Conservation (phyloP, 1,140 invertebrate genomes). For the Rhopalosiphum maidis region DNA sequence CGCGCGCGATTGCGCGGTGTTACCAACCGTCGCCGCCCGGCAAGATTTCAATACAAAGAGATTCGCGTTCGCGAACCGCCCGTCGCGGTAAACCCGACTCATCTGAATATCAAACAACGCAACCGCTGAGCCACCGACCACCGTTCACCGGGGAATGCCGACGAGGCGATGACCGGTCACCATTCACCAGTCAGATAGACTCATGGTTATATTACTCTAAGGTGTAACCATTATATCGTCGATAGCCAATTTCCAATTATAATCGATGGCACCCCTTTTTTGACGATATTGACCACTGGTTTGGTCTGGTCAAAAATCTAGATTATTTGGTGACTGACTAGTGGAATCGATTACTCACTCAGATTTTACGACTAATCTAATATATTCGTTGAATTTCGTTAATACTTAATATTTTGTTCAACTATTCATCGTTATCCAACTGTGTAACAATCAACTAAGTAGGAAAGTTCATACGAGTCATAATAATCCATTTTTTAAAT, state of each 20-base stretch:
- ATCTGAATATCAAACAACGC: background rate
- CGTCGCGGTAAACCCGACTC: too few relatives aligned
- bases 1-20: background rate
- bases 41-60: background rate
- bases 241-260: background rate
- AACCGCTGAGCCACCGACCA: too few relatives aligned
- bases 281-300: background rate
- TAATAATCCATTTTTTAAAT: background rate
- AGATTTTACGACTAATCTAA: background rate
- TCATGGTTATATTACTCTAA: too few relatives aligned
- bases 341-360: background rate
- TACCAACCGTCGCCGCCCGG: background rate
- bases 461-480: too few relatives aligned
- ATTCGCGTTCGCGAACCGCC: background rate
- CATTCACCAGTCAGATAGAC: too few relatives aligned
- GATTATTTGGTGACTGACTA: background rate
- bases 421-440: background rate
- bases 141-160: too few relatives aligned
- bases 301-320: background rate
- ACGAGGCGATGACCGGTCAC: too few relatives aligned
- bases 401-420: too few relatives aligned
- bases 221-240: too few relatives aligned
- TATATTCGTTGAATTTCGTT: too few relatives aligned
- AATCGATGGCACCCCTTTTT: background rate
- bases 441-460: too few relatives aligned